These are phyloP conservation scores for Microplitis demolitor DNA, from an alignment of 1,140 invertebrate species.

Conservation along the genomic window DNA sequence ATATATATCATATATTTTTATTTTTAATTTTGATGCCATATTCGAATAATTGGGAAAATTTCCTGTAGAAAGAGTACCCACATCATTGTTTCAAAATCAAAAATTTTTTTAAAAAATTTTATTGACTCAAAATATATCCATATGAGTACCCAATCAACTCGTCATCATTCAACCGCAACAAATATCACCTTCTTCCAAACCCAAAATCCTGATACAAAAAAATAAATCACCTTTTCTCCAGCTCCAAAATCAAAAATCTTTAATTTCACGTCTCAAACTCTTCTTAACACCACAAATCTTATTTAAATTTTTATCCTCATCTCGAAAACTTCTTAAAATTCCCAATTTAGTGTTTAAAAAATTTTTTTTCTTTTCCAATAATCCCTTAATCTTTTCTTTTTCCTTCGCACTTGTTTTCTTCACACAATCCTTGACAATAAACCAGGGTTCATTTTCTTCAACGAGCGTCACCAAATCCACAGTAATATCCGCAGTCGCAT, in stretches of 20 bases:
- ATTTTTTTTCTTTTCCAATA: conserved; percentile 25
- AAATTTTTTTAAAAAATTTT: too few species aligned
- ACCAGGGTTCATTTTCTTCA: conserved; percentile 43
- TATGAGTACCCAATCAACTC: too few species aligned
- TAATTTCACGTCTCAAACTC: conserved; percentile 39
- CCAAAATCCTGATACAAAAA: not conserved
- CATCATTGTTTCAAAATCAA: too few species aligned
- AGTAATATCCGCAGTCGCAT: conserved; percentile 14
- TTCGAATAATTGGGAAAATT: too few species aligned
- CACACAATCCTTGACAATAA: conserved; percentile 47
- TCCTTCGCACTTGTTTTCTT: conserved; percentile 27
- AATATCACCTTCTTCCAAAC: not conserved
- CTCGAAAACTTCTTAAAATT: conserved; percentile 29
- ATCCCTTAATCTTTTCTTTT: conserved; percentile 26
- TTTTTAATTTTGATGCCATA: too few species aligned
- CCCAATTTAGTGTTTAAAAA: conserved; percentile 48
- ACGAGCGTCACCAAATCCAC: conserved; percentile 46
- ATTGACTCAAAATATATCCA: too few species aligned
- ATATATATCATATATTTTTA: too few species aligned
- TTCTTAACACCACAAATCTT: conserved; percentile 43
- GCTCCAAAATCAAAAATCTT: not conserved
- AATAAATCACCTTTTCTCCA: not conserved
- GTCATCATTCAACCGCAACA: not conserved
- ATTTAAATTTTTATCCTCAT: conserved; percentile 39
- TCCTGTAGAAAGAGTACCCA: too few species aligned